These are phyloP conservation scores for Notarius lentiginosus DNA, from an alignment of 2,113 vertebrate species.

Conservation along the genomic window DNA sequence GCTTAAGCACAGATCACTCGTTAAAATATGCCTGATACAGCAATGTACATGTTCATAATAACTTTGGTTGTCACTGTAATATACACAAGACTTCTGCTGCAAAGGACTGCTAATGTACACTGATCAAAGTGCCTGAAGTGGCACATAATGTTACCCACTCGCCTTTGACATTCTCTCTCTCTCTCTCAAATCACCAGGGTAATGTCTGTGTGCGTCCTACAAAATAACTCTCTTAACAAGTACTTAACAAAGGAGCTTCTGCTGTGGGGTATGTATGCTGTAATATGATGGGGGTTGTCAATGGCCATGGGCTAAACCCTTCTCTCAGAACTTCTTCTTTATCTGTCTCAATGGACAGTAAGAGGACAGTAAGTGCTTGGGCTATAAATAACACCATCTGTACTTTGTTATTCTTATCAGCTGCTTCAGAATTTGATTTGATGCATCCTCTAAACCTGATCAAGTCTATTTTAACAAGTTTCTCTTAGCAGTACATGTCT, in stretches of 20 bases:
- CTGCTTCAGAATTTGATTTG: conserved; percentile 50
- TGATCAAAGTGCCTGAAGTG: conserved; percentile 61
- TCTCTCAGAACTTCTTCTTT: conserved; percentile 69
- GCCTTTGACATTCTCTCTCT: conserved; percentile 23
- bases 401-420: conserved; percentile 77
- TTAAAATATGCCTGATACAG: conserved; percentile 5
- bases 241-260: conserved; percentile 70
- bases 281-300: conserved; percentile 40
- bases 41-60: conserved; percentile 46
- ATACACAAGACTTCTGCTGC: conserved; percentile 52
- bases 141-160: conserved; percentile 51
- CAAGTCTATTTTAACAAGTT: conserved; percentile 29
- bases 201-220: conserved; percentile 63
- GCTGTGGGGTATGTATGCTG: conserved; percentile 52
- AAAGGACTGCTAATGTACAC: conserved; percentile 45
- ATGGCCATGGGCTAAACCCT: conserved; percentile 61
- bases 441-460: conserved; percentile 17
- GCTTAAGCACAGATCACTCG: not conserved
- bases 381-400: conserved; percentile 76
- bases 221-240: conserved; percentile 69
- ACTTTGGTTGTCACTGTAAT: conserved; percentile 49
- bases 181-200: conserved; percentile 54
- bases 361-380: conserved; percentile 67
- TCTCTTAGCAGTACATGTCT: not conserved
- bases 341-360: conserved; percentile 72